These are phyloP conservation scores for Nycticebus coucang DNA, from an alignment of 2,113 vertebrate genomes.

Conservation along the genomic window DNA sequence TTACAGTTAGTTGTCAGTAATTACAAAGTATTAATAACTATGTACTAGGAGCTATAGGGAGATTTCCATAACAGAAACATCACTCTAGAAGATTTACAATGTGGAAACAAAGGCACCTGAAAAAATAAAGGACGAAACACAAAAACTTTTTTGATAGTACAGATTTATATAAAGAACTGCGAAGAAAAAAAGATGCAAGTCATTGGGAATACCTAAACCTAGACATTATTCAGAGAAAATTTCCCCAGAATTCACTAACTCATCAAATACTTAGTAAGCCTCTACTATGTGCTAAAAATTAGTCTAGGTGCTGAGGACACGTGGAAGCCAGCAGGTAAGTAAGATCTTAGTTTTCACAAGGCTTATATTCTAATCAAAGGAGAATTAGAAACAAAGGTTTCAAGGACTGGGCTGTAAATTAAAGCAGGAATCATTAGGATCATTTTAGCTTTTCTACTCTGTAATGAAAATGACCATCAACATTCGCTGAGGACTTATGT, in stretches of 20 bases:
- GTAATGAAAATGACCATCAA: background rate
- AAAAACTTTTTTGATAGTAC: background rate
- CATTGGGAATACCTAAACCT: conserved; percentile 3
- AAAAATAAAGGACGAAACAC: background rate
- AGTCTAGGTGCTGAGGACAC: background rate
- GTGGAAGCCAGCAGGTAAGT: conserved; percentile 11
- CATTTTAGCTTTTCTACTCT: background rate
- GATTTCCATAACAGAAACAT: background rate
- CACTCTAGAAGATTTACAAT: background rate
- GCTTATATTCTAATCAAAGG: background rate
- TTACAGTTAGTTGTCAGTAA: conserved; percentile 19
- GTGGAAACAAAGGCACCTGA: conserved; percentile 7
- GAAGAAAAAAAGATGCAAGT: conserved; percentile 35
- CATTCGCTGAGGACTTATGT: background rate
- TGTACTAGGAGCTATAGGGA: background rate
- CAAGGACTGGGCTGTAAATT: conserved; percentile 26
- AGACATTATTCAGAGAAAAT: conserved; percentile 19
- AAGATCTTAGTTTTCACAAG: background rate
- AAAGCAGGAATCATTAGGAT: background rate
- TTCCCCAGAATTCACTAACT: conserved; percentile 45
- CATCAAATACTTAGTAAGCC: conserved; percentile 29
- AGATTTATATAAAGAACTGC: conserved; percentile 23
- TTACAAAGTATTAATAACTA: conserved; percentile 36
- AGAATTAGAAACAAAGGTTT: conserved; percentile 35
- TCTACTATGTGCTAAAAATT: background rate